Conservation (phyloP, 53 echinoderm and acorn worm genomes). For the Antedon mediterranea region DNA sequence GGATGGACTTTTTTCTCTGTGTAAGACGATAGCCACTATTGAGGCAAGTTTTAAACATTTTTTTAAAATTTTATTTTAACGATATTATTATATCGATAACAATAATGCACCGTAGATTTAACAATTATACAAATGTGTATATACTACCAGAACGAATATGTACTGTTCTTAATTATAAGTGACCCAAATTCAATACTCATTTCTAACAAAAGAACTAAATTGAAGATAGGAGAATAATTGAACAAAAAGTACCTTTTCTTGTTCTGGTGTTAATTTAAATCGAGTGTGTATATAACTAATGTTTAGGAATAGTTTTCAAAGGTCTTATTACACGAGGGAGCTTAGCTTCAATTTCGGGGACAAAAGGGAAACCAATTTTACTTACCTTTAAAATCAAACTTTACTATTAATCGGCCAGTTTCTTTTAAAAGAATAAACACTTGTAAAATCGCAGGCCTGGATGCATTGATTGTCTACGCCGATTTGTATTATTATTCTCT, state of each 20-base stretch:
- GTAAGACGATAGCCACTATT: not conserved
- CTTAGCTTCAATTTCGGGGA: not conserved
- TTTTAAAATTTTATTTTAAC: too few species aligned
- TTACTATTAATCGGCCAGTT: not conserved
- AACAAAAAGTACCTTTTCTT: not conserved
- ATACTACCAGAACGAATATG: not conserved
- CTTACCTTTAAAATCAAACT: not conserved
- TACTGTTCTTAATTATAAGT: not conserved
- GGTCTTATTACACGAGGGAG: not conserved
- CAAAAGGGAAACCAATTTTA: not conserved
- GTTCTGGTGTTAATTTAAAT: not conserved
- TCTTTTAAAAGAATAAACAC: not conserved
- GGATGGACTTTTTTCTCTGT: not conserved
- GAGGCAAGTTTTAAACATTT: too few species aligned
- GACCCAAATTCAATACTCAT: not conserved
- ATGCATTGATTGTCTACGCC: not conserved
- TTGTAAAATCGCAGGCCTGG: not conserved
- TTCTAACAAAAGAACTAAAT: not conserved
- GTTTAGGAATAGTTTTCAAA: not conserved
- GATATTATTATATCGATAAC: too few species aligned
- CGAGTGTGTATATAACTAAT: not conserved
- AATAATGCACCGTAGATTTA: too few species aligned
- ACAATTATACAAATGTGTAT: too few species aligned
- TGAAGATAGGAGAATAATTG: not conserved
- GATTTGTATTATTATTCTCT: not conserved